Evolutionary conservation across 2,797 vertebrate genomes (phyloP), one percentile per base, ranked within the genome.

Genomic region (Philypnodon macrostomus): DNA sequence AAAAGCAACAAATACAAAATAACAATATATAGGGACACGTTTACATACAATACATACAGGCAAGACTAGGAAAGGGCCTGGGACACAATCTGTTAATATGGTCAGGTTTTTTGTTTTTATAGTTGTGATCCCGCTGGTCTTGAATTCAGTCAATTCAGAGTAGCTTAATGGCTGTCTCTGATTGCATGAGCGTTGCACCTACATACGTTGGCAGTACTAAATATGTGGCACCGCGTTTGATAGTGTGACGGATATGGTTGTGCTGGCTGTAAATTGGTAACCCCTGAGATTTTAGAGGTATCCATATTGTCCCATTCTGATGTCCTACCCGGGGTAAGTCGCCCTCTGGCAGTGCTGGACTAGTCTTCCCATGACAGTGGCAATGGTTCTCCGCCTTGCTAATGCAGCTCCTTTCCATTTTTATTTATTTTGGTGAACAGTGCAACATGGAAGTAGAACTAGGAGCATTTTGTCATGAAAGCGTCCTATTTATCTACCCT

Each of bases 1-100:
- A 86, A 90, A 90, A 88, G 73, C 79, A 83, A 87, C 83, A 86
- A 83, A 87, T 92, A 91, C 88, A 91, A 91, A 91, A 90, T 84
- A 81, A 90, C 87, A 83, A 87, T 83, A 82, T 85, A 86, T 77
- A 82, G 67, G 80, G 73, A 81, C 82, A 86, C 78, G 50, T 85
- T 75, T 84, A 89, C 82, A 63, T 83, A 85, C 77, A 84, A 68
- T 83, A 89, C 83, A 85, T 79, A 88, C 84, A 85, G 73, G 80
- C 79, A 84, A 81, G 77, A 83, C 83, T 79, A 85, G 63, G 52
- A 58, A 66, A 63, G 67, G 75, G 60, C 63, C 38, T 53, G 65
- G 76, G 81, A 74, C 65, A 81, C 75, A 77, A 67, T 76, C 57
- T 0, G 72, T 72, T 54, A 66, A 60, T 55, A 60, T 58, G 35